These are phyloP conservation scores for Drosophila nebulosa DNA, from an alignment of 1,140 invertebrate species.

Conservation along the genomic window DNA sequence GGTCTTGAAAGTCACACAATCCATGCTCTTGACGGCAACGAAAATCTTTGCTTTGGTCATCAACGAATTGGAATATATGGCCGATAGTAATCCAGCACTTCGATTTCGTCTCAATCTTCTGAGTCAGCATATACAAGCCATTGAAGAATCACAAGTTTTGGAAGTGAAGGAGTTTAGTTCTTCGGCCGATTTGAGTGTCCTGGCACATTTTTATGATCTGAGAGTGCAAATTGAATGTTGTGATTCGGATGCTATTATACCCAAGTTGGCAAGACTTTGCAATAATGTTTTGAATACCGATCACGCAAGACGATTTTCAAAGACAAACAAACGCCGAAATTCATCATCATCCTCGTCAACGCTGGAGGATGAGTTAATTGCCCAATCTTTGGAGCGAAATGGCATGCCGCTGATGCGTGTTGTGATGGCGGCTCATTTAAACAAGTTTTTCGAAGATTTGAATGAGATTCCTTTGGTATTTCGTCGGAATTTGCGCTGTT, in stretches of 20 bases:
- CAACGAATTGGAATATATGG: conserved; percentile 1
- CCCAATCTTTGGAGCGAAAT: neutral
- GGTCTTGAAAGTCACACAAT: conserved; percentile 6
- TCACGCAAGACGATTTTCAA: neutral
- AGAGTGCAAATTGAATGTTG: neutral
- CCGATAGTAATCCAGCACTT: neutral
- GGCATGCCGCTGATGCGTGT: conserved; percentile 1
- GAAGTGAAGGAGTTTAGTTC: neutral
- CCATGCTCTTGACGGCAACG: conserved; percentile 1
- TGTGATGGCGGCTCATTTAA: neutral
- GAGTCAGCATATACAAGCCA: neutral
- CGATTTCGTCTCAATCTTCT: conserved; percentile 3
- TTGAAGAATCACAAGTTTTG: neutral
- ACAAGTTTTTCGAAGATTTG: conserved; percentile 8
- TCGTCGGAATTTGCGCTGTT: neutral
- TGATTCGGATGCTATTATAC: neutral
- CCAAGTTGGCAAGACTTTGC: conserved; percentile 2
- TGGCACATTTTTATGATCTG: conserved; percentile 7
- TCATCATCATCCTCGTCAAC: neutral
- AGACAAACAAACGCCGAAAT: neutral
- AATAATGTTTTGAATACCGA: conserved; percentile 10
- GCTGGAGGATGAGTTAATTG: conserved; percentile 5
- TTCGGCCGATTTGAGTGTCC: neutral
- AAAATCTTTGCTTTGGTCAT: conserved; percentile 10
- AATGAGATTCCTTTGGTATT: neutral